Percentiles rank a stretch among this genome's conserved stretches.
These are phyloP conservation scores for Saccopteryx leptura DNA, from an alignment of 2,113 vertebrate species.

Conservation along the genomic window DNA sequence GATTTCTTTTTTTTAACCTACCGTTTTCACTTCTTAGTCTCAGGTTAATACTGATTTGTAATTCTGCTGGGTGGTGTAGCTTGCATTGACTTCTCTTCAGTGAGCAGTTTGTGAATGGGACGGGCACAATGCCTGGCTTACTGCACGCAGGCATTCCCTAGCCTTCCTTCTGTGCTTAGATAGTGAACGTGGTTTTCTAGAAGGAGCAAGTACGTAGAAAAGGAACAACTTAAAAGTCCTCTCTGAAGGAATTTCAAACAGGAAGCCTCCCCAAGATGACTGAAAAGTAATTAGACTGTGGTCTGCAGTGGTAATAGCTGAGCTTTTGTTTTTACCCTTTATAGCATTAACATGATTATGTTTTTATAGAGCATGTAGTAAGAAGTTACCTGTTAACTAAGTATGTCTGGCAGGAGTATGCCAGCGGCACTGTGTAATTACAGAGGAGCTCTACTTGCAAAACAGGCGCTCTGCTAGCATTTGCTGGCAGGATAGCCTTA, in stretches of 20 bases:
- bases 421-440: neutral
- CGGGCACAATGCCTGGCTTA: neutral
- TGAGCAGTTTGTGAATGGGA: neutral
- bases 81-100: neutral
- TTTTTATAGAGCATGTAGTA: conserved; percentile 47
- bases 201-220: conserved; percentile 14
- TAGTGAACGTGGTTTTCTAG: neutral
- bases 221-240: neutral
- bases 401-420: conserved; percentile 22
- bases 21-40: conserved; percentile 62
- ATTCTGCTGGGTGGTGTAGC: conserved; percentile 25
- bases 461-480: conserved; percentile 28
- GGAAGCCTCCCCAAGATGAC: neutral
- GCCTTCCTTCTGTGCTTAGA: conserved; percentile 8
- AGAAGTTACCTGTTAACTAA: conserved; percentile 57
- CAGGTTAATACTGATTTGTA: conserved; percentile 46
- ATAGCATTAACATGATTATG: conserved; percentile 53
- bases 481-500: neutral
- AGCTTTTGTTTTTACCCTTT: conserved; percentile 54
- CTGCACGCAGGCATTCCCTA: neutral
- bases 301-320: neutral
- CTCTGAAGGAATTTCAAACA: conserved; percentile 47
- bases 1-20: conserved; percentile 27
- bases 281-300: conserved; percentile 20
- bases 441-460: conserved; percentile 35